Evolutionary conservation across 2,797 vertebrate genomes (phyloP).

Genomic region (Lindbergichthys nudifrons): DNA sequence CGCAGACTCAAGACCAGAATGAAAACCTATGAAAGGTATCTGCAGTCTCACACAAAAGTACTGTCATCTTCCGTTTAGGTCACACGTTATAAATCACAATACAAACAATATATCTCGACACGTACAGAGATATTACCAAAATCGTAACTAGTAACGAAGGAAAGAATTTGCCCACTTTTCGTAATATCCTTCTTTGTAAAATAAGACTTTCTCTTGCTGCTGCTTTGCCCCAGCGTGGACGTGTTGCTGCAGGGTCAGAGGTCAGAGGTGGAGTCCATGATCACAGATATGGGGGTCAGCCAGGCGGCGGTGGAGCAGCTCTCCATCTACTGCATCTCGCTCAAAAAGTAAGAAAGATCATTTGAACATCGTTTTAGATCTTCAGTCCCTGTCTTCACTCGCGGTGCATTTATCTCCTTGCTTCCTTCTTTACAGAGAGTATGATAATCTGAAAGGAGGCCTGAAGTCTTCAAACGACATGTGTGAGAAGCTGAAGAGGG

Average conservation of each 20-base stretch:
- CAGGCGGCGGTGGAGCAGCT: constrained; percentile 94
- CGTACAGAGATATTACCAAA: no score
- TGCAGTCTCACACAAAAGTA: background rate
- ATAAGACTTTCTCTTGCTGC: background rate
- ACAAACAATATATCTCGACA: background rate
- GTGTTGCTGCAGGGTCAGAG: constrained; percentile 92
- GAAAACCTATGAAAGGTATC: constrained; percentile 90
- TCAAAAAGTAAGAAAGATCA: constrained; percentile 90
- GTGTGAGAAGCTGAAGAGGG: constrained; percentile 93
- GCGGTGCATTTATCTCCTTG: background rate
- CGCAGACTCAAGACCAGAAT: constrained; percentile 88
- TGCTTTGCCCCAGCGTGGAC: constrained; percentile 85
- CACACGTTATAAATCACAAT: background rate
- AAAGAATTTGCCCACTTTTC: background rate
- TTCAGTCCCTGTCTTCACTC: background rate
- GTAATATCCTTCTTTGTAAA: background rate
- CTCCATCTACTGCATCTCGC: constrained; percentile 94
- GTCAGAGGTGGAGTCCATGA: constrained; percentile 94
- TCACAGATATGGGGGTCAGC: constrained; percentile 92
- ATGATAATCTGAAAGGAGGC: constrained; percentile 92
- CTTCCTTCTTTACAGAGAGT: constrained; percentile 85
- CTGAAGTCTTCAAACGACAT: constrained; percentile 89
- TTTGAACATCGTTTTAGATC: background rate
- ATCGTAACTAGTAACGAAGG: no score
- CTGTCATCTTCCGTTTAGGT: background rate